These are phyloP conservation scores for Oopsacas minuta DNA, from an alignment of 37 sponge, comb jelly and placozoan species.

Conservation along the genomic window DNA sequence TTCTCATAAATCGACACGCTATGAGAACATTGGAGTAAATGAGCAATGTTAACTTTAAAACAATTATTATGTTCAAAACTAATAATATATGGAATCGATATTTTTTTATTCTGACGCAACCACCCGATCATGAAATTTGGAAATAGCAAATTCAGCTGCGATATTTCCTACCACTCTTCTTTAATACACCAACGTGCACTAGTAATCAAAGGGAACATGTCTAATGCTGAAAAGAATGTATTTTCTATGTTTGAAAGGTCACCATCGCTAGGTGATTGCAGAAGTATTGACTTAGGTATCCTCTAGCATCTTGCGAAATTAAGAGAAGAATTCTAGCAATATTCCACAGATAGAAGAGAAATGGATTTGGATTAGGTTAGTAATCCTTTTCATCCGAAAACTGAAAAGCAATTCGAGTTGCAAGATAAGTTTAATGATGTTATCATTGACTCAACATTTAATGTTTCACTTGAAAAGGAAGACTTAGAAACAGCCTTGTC, in stretches of 20 bases:
- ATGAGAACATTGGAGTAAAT: too few species aligned
- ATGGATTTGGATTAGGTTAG: not conserved
- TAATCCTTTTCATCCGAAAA: not conserved
- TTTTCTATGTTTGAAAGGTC: not conserved
- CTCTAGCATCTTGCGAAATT: not conserved
- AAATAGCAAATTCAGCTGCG: not conserved
- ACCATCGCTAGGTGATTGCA: not conserved
- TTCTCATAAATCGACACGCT: too few species aligned
- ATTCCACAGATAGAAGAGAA: not conserved
- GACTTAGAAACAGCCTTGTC: not conserved
- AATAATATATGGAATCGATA: too few species aligned
- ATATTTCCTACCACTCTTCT: not conserved
- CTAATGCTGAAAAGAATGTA: not conserved
- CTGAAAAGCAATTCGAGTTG: not conserved
- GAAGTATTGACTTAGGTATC: not conserved
- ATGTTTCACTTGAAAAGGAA: not conserved
- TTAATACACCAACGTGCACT: not conserved
- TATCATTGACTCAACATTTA: constrained; percentile 14
- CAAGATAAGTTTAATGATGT: not conserved
- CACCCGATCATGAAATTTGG: too few species aligned
- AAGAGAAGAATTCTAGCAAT: not conserved
- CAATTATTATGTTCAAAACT: too few species aligned
- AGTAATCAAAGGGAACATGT: not conserved
- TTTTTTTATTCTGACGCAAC: too few species aligned
- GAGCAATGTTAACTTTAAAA: too few species aligned